A percentile compares a stretch with the other conserved stretches of the same genome.
Conservation (phyloP, 2,888 invertebrate genomes). For the Plebejus argus region DNA sequence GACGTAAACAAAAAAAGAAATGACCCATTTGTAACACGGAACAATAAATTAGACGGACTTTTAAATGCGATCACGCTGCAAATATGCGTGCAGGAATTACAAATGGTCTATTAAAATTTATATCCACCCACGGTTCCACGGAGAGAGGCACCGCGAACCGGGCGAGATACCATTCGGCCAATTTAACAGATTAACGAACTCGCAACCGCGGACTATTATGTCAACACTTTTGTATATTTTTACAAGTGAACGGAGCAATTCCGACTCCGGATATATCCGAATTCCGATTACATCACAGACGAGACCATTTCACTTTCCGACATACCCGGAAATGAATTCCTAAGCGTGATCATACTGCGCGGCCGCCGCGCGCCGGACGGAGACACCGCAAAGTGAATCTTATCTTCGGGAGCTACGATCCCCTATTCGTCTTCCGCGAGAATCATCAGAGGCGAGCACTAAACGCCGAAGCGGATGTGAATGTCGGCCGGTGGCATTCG, state of each 20-base stretch:
- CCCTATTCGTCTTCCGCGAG: constrained; percentile 50
- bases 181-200: constrained; percentile 42
- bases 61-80: constrained; percentile 42
- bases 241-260: constrained; percentile 77
- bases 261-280: constrained; percentile 79
- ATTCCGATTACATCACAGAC: constrained; percentile 81
- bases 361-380: constrained; percentile 68
- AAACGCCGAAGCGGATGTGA: constrained; percentile 77
- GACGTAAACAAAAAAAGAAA: constrained; percentile 40
- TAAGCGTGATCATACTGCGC: constrained; percentile 78
- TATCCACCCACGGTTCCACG: constrained; percentile 29
- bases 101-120: constrained; percentile 42
- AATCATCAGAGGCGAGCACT: constrained; percentile 67
- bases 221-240: constrained; percentile 73
- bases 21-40: constrained; percentile 48
- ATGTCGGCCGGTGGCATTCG: constrained; percentile 58
- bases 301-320: constrained; percentile 81
- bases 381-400: constrained; percentile 55
- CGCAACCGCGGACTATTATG: constrained; percentile 66
- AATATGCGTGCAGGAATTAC: constrained; percentile 44
- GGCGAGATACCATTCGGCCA: constrained; percentile 55
- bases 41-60: constrained; percentile 11
- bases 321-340: constrained; percentile 81
- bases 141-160: constrained; percentile 50
- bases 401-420: constrained; percentile 54